Evolutionary conservation across 2,113 vertebrate genomes (phyloP), one percentile per base, ranked within the genome.

Genomic region (Gasterosteus nipponicus): DNA sequence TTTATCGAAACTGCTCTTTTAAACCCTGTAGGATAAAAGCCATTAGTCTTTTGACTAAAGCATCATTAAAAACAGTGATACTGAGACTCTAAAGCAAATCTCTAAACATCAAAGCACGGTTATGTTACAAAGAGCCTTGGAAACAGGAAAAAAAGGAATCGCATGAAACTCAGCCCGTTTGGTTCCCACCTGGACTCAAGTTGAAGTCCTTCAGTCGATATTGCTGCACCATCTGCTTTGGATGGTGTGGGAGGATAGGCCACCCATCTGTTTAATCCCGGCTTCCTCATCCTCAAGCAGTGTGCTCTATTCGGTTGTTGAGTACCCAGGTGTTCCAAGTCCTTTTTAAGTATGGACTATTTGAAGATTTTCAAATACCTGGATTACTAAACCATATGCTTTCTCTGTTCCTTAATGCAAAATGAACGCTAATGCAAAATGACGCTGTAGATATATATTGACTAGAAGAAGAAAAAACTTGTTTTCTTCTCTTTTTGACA

Each of bases 191-290:
- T 77, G 61, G 81, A 41, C 46, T 60, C 3, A 70, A 77, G 57
- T 73, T 75, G 49, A 81, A 80, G 67, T 69, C 68, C 80, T 82
- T 75, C 78, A 85, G 74, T 75, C 16, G 44, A 58, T 73, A 75
- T 64, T 39, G 72, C 65, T 33, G 70, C 69, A 78, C 73, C 86
- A 85, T 89, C 89, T 92, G 84, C 77, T 70, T 56, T 44, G 14
- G 77, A 83, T 82, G 66, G 72, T 75, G 68, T 54, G 29, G 44
- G 66, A 84, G 64, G 79, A 74, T 61, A 81, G 46, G 44, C 75
- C 72, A 62, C 87, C 80, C 76, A 82, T 85, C 81, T 83, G 79
- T 62, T 87, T 74, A 78, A 69, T 81, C 59, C 70, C 66, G 83
- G 47, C 51, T 73, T 77, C 61, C 61, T 79, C 77, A 75, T 86